These are phyloP conservation scores for Orussus abietinus DNA, from an alignment of 1,140 invertebrate species.

Conservation along the genomic window DNA sequence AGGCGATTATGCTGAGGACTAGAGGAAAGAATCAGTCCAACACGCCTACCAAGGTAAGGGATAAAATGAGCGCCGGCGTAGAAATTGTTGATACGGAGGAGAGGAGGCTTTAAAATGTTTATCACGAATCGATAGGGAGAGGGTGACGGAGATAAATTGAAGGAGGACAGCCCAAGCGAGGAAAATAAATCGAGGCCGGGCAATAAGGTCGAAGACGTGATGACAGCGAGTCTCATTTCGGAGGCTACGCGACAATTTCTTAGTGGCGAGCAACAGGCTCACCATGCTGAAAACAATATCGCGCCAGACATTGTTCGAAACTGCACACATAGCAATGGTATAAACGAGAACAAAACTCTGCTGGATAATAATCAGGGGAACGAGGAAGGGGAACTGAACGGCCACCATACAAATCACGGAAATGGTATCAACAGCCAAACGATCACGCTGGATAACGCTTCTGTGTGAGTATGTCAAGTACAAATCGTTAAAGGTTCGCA, in stretches of 20 bases:
- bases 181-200: conserved; percentile 37
- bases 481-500: conserved; percentile 24
- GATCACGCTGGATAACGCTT: conserved; percentile 49
- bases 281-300: conserved; percentile 34
- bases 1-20: conserved; percentile 80
- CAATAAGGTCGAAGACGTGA: conserved; percentile 41
- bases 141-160: conserved; percentile 44
- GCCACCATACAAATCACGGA: conserved; percentile 47
- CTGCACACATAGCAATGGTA: conserved; percentile 48
- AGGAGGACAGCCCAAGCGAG: conserved; percentile 46
- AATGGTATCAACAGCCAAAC: conserved; percentile 47
- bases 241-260: conserved; percentile 50
- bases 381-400: conserved; percentile 45
- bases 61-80: background rate
- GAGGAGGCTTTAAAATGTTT: conserved; percentile 8
- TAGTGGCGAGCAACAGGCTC: conserved; percentile 41
- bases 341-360: conserved; percentile 44
- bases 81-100: too few species aligned
- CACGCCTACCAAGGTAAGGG: conserved; percentile 48
- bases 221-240: conserved; percentile 49
- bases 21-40: conserved; percentile 61
- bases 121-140: conserved; percentile 32
- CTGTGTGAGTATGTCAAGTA: conserved; percentile 48
- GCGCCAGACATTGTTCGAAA: conserved; percentile 41
- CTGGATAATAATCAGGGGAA: conserved; percentile 48